phyloP scores from a whole-genome alignment of 2,888 invertebrate species.

The Trachelus tabidus region DNA sequence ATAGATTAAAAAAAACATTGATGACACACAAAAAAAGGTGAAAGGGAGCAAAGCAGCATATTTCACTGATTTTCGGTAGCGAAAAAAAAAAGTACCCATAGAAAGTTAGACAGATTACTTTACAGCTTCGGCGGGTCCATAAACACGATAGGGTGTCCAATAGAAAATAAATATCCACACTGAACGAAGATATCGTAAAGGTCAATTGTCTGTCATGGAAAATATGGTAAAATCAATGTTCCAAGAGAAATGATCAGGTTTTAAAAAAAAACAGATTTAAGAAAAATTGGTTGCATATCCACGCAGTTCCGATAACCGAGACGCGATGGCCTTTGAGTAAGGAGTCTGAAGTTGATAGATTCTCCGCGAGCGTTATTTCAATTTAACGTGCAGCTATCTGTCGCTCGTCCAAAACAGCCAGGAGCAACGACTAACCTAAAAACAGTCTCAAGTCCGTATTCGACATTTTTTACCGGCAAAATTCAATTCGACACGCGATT shows the following conservation, averaged over 20 bases:
- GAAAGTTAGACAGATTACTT: neutral
- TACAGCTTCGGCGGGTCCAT: neutral
- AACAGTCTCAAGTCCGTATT: neutral
- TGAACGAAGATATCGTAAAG: neutral
- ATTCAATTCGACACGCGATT: neutral
- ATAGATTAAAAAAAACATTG: neutral
- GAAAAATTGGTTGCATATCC: neutral
- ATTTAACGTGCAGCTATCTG: slow-evolving; percentile 24
- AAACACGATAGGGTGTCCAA: neutral
- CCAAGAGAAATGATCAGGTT: neutral
- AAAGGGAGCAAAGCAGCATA: too few relatives aligned
- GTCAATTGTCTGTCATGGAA: neutral
- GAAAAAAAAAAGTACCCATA: neutral
- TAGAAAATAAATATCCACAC: neutral
- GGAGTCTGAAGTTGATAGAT: slow-evolving; percentile 17
- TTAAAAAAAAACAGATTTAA: neutral
- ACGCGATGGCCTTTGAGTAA: slow-evolving; percentile 1
- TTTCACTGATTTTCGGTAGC: too few relatives aligned
- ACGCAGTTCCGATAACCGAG: neutral
- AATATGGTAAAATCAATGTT: neutral
- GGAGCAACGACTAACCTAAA: neutral
- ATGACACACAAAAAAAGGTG: neutral
- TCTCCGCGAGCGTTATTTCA: slow-evolving; percentile 34
- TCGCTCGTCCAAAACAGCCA: neutral
- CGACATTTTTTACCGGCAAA: neutral